Evolutionary conservation across 2,888 invertebrate species (phyloP), one percentile per base, ranked within the genome.

Genomic region (Ormyrus thymus): DNA sequence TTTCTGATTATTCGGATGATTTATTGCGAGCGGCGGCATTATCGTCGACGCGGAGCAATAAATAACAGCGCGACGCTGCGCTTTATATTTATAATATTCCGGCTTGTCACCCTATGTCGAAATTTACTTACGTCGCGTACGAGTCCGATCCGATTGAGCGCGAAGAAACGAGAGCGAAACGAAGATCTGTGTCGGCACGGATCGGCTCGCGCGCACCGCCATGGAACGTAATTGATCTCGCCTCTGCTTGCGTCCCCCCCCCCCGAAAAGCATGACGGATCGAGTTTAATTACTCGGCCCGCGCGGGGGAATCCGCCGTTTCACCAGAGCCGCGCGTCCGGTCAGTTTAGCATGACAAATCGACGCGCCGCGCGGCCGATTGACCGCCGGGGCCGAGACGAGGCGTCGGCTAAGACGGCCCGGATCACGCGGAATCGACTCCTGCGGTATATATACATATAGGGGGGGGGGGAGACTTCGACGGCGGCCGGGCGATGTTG

Each of bases 381-480:
- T 85, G 85, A 85, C 82, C 84, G 80, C 80, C 11, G 51, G 45
- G 9, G 9, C 56, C 29, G 29, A 29, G 29, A 29, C 29, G 29
- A 29, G 29, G 29, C 29, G 29, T 51, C 13, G n/a, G 68, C 84
- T 85, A 86, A 87, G 85, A 85, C 87, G 80, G 10, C 15, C 78
- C 72, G 86, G 85, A 86, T 87, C 86, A 83, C 81, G 81, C 79
- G 74, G 81, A 82, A 84, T 81, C 29, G 82, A 83, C 76, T 71
- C 72, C 66, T 76, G 76, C 81, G 81, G 76, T 82, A 74, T 11
- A 6, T 61, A 29, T 29, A 29, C 29, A 1, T 29, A 29, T 29
- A 29, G 29, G 29, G n/a, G 29, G 29, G 58, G 7, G 1, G 75
- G 71, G 72, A 73, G 73, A 73, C 50, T 56, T 73, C 56, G 64